Conservation (phyloP, 2,797 vertebrate genomes). For the Sebastes itinus region DNA sequence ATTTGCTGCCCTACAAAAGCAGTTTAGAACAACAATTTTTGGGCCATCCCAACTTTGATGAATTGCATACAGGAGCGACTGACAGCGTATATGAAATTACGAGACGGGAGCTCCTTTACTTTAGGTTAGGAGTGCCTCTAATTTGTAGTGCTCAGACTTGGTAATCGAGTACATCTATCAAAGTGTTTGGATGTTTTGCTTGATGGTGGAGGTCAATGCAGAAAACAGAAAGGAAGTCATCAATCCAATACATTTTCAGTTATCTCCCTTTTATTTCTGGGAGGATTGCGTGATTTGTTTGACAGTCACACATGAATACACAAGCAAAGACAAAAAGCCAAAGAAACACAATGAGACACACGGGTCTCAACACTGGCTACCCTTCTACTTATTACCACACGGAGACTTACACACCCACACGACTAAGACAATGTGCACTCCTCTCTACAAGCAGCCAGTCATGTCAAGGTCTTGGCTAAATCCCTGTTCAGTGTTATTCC, state of each 20-base stretch:
- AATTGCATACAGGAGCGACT: background rate
- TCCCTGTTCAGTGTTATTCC: constrained; percentile 72
- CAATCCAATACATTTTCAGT: constrained; percentile 14
- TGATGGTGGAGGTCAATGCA: background rate
- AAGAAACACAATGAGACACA: background rate
- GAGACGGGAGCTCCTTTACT: background rate
- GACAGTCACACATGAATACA: background rate
- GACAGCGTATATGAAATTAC: background rate
- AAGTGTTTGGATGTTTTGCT: background rate
- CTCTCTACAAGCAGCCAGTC: constrained; percentile 55
- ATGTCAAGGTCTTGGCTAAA: constrained; percentile 73
- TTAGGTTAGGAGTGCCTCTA: constrained; percentile 4
- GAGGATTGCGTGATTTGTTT: background rate
- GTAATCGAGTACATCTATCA: constrained; percentile 39
- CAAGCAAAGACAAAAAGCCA: background rate
- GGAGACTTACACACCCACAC: background rate
- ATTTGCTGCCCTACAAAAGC: background rate
- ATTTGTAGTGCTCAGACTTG: constrained; percentile 14
- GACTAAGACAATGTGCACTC: constrained; percentile 41
- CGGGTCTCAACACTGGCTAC: background rate
- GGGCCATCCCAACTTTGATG: background rate
- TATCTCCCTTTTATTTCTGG: constrained; percentile 6
- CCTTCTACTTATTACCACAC: background rate
- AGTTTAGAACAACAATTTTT: background rate
- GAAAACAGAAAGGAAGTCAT: constrained; percentile 7